A percentile compares a stretch with the other conserved stretches of the same genome.
Evolutionary conservation across 2,113 vertebrate genomes (phyloP).

Genomic region (Synodontis membranacea): DNA sequence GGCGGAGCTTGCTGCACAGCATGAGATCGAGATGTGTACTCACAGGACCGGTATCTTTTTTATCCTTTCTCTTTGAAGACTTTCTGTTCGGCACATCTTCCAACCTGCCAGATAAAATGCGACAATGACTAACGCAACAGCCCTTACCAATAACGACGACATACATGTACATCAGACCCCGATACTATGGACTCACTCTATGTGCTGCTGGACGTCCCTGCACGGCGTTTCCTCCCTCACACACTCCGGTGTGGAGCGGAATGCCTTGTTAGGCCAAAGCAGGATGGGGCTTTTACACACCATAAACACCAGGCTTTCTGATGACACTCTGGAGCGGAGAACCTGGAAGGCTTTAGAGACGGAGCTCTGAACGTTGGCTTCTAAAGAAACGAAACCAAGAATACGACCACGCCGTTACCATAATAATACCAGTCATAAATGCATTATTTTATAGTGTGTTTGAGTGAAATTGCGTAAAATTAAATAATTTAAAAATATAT

Average conservation of each 20-base stretch:
- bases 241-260: constrained; percentile 67
- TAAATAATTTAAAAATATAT: no score
- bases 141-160: not conserved
- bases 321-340: constrained; percentile 80
- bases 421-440: no score
- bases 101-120: constrained; percentile 19
- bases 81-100: constrained; percentile 62
- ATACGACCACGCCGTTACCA: not conserved
- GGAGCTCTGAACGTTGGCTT: constrained; percentile 68
- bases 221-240: constrained; percentile 75
- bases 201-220: constrained; percentile 75
- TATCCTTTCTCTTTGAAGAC: constrained; percentile 70
- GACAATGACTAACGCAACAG: not conserved
- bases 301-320: constrained; percentile 80
- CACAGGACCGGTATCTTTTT: constrained; percentile 59
- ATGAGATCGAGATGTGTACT: not conserved
- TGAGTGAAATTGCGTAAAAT: no score
- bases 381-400: constrained; percentile 63
- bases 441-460: not conserved
- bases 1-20: not conserved
- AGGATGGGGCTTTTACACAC: constrained; percentile 80
- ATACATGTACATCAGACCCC: no score
- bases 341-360: constrained; percentile 78
- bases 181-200: constrained; percentile 74
- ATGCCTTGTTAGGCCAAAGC: constrained; percentile 84